Evolutionary conservation across 2,113 vertebrate genomes (phyloP), one percentile per base, ranked within the genome.

Genomic region (Lepus timidus): DNA sequence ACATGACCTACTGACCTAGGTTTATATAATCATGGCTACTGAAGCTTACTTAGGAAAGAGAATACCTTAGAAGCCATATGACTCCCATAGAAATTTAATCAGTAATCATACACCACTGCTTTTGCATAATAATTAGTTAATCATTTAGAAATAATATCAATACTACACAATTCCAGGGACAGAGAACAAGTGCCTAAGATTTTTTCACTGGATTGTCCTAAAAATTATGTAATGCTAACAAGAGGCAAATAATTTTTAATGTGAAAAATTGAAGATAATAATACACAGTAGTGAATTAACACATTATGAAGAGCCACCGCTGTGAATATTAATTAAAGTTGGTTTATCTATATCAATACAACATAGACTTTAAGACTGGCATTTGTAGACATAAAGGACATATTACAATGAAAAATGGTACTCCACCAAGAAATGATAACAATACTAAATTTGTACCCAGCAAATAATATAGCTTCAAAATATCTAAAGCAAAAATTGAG

Each of bases 391-490:
- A 80, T 85, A 78, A 65, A 65, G 1, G 3, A 36, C 4, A 87
- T 87, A 76, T 70, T 62, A 36, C 4, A 91, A 88, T 52, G 9
- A 51, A 76, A 91, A 78, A 23, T 68, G 3, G 70, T 52, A 76
- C 52, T 71, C 27, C 31, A 67, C 6, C 49, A 76, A 85, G 27
- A 91, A 29, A 58, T 75, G 64, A 49, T 51, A 73, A 91, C 19
- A 88, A 80, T 52, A 80, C 8, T 93, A 76, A 81, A 51, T 31
- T 31, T 91, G 10, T 65, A 80, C 52, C 17, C 49, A 80, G 6
- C 22, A 90, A 90, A 94, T 49, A 95, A 68, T 3, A 80, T n/a
- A 85, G 65, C 39, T 92, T 39, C 12, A 58, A 85, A 84, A 81
- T 75, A 85, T 23, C 49, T 27, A 70, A 85, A 74, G 2, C 0